Percentiles rank a stretch among this genome's conserved stretches.
phyloP scores from a whole-genome alignment of 1,140 invertebrate species.

The Phymorhynchus buccinoides region DNA sequence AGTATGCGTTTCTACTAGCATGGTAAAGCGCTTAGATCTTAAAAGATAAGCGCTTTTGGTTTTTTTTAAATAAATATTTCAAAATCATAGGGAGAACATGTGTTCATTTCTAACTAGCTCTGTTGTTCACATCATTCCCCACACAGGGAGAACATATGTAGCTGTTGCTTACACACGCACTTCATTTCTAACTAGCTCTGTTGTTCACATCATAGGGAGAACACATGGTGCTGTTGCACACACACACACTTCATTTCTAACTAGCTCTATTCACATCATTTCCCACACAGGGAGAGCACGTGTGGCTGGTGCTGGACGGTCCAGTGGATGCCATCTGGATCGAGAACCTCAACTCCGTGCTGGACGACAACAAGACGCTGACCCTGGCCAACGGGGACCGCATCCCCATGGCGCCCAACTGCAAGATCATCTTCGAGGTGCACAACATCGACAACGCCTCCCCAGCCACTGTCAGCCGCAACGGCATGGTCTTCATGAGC shows the following conservation, averaged over 20 bases:
- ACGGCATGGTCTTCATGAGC: conserved; percentile 98
- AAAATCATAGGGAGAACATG: too few relatives aligned
- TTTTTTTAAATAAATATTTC: too few relatives aligned
- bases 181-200: background rate
- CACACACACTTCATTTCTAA: background rate
- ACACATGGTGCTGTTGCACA: too few relatives aligned
- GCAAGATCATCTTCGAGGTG: conserved; percentile 95
- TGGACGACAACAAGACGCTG: conserved; percentile 79
- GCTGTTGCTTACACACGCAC: background rate
- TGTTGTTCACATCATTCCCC: too few relatives aligned
- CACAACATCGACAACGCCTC: conserved; percentile 98
- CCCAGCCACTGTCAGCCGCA: conserved; percentile 94
- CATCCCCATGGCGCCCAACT: conserved; percentile 91
- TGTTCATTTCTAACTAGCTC: background rate
- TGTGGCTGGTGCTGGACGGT: conserved; percentile 73
- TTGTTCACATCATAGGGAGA: too few relatives aligned
- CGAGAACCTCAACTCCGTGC: conserved; percentile 75
- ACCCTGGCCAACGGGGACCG: conserved; percentile 96
- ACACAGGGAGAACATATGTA: too few relatives aligned
- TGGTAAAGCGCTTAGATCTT: too few relatives aligned
- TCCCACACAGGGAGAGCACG: conserved; percentile 69
- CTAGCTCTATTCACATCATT: background rate
- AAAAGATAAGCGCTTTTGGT: too few relatives aligned
- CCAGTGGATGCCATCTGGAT: conserved; percentile 76
- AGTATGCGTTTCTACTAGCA: too few relatives aligned